Base-by-base conservation (phyloP, 2,888 invertebrate species). In the Sylvicola cinctus region DNA sequence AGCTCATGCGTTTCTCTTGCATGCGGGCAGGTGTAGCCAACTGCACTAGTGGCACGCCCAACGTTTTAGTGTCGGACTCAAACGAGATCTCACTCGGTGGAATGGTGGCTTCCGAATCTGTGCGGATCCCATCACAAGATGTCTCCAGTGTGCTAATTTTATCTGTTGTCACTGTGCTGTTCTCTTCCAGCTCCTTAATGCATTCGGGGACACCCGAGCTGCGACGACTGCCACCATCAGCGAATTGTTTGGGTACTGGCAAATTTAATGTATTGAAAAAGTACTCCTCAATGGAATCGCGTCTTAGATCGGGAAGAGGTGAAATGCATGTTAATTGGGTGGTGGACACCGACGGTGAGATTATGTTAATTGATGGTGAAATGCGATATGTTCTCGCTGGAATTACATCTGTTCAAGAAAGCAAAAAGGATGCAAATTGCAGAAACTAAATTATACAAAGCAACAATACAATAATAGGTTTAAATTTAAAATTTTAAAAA, bases 201-300 rank as follows among this genome's bases (percentile, higher is more conserved):
- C 37, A 40, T 32, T 41, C 39, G 2, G 52, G 54, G 5, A 57
- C 54, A 3, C 58, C 74, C 12, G 66, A 67, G 8, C 74, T 70
- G 11, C 80, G 67, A 28, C 80, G 65, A 41, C 79, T 75, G 41
- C 74, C 71, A 40, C 74, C 73, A 47, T 84, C 84, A 3, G 84
- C 84, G 54, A 85, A 85, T 45, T 78, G 78, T 20, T 72, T 68
- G 6, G 85, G 85, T 30, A 72, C 80, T 2, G 83, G 83, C 40
- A 83, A 58, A 38, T 45, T 58, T 13, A 58, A 48, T 29, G 49
- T 43, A 43, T 50, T 49, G 34, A 58, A 54, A 39, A 56, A 56
- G 36, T 65, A 68, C 29, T 71, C 70, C 32, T 63, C 61, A 39
- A 65, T 60, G 4, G 71, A 72, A 44, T 71, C 73, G 34, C 74